These are phyloP conservation scores for Gymnorhina tibicen DNA, from an alignment of 2,113 vertebrate genomes.

Conservation along the genomic window DNA sequence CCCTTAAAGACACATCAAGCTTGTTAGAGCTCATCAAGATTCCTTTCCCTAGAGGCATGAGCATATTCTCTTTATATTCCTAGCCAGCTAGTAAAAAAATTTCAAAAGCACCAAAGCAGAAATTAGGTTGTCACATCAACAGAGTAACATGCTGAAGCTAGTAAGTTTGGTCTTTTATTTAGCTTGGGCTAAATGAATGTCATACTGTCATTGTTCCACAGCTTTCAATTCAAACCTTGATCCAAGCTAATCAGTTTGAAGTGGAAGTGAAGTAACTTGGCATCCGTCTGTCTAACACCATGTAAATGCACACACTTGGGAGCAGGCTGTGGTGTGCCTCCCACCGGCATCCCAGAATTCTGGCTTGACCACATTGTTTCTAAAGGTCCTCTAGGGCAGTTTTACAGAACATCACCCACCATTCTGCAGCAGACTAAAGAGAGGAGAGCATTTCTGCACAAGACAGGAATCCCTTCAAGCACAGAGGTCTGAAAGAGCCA, in stretches of 20 bases:
- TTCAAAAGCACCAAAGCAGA: neutral
- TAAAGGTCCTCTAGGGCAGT: neutral
- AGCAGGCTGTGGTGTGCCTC: neutral
- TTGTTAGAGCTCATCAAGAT: neutral
- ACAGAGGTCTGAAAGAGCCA: neutral
- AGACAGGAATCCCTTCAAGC: neutral
- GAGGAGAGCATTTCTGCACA: neutral
- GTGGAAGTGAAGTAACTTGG: neutral
- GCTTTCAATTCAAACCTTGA: neutral
- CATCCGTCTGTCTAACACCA: neutral
- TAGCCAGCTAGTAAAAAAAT: neutral
- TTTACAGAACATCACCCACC: neutral
- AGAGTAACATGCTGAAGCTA: neutral
- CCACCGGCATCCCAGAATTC: neutral
- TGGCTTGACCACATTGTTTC: neutral
- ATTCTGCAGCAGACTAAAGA: neutral
- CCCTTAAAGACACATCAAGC: neutral
- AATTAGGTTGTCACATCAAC: neutral
- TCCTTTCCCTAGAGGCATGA: neutral
- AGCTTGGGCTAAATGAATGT: neutral
- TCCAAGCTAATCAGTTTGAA: neutral
- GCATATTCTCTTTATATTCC: neutral
- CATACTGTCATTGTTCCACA: neutral
- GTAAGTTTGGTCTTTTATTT: neutral
- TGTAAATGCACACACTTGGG: rapidly evolving